Conservation (phyloP, 2,113 vertebrate species). For the Tiliqua scincoides region DNA sequence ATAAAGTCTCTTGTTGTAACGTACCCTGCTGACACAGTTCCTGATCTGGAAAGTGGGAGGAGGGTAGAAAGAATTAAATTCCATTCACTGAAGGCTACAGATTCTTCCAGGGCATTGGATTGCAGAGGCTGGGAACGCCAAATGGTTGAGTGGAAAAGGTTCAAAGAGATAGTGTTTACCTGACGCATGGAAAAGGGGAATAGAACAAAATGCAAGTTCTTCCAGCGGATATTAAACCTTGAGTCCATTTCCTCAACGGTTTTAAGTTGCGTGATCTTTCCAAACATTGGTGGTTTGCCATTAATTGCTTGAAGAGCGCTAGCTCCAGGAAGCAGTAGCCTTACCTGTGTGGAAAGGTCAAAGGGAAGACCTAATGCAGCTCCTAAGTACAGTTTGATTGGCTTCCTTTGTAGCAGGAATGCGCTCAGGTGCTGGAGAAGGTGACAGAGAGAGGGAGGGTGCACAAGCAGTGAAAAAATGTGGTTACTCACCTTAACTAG, state of each 20-base stretch:
- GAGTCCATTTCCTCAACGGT: not conserved
- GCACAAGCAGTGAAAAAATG: no score
- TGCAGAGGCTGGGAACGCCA: conserved; percentile 34
- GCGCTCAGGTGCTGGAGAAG: no score
- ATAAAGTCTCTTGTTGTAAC: conserved; percentile 72
- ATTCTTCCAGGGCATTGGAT: conserved; percentile 54
- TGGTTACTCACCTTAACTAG: no score
- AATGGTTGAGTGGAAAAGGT: conserved; percentile 34
- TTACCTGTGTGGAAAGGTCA: no score
- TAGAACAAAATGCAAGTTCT: conserved; percentile 2
- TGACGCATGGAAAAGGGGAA: conserved; percentile 19
- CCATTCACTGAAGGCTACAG: conserved; percentile 53
- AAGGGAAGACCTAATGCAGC: no score
- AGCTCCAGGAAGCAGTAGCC: no score
- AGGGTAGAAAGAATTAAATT: conserved; percentile 61
- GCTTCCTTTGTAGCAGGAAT: no score
- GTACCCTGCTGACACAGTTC: conserved; percentile 67
- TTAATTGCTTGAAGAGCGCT: no score
- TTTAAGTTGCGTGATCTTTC: not conserved
- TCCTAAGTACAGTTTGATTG: no score
- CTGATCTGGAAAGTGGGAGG: conserved; percentile 62
- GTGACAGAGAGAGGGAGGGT: no score
- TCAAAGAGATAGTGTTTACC: not conserved
- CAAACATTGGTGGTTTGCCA: no score
- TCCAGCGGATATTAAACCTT: conserved; percentile 10